Base-by-base conservation (phyloP, 2,888 invertebrate species). In the Melikaiella ostensackeni region DNA sequence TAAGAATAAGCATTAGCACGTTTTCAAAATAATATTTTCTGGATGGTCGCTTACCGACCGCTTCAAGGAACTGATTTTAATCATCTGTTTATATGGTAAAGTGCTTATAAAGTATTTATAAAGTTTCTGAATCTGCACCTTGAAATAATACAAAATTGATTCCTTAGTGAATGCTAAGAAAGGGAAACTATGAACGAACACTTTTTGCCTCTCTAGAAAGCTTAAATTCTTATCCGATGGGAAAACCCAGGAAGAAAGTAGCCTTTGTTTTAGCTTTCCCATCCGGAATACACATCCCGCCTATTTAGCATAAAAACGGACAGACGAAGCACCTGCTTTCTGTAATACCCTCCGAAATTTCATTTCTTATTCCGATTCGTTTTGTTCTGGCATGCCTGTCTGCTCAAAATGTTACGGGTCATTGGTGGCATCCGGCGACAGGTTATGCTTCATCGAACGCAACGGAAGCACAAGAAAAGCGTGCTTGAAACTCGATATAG, bases 371-470 rank as follows among this genome's bases (percentile, higher is more conserved):
- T 82, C 80, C 79, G 75, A 77, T 80, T 82, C 79, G 78, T 82
- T 82, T 79, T 79, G 78, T 81, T 80, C 75, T 79, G 78, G 77
- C 81, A 76, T 83, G 66, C 76, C 78, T 81, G 79, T 80, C 74
- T 82, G 74, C 81, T 84, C 81, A 77, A 80, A 82, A 80, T 82
- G 82, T 82, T 83, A 82, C 81, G 79, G 80, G 74, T 78, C 81
- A 80, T 84, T 84, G 80, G 77, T 75, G 75, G 81, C 82, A 84
- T 80, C 82, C 80, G 80, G 82, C 78, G 78, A 79, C 79, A 79
- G 75, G 79, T 80, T 77, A 78, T 79, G 76, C 61, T 75, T 76
- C 77, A 79, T 74, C 76, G 78, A 77, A 81, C 79, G 70, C 78
- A 73, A 74, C 79, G 64, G 57, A 63, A 27, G 33, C 46, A 59